A percentile compares a stretch with the other conserved stretches of the same genome.
phyloP scores from a whole-genome alignment of 53 echinoderm and acorn worm species.

The Echinometra lucunter region DNA sequence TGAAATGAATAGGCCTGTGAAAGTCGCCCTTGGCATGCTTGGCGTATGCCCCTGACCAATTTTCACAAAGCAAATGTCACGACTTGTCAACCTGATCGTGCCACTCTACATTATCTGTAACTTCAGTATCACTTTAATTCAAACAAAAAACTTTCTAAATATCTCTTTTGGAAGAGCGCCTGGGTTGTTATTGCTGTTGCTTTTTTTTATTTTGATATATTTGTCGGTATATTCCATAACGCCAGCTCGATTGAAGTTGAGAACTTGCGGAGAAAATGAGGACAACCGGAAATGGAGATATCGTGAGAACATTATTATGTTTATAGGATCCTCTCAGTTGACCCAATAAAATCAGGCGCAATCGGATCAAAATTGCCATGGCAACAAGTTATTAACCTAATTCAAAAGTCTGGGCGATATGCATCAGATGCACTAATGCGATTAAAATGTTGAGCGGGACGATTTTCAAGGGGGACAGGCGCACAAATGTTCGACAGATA shows the following conservation, averaged over 20 bases:
- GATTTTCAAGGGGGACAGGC: background rate
- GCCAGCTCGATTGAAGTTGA: conserved; percentile 31
- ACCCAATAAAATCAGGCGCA: conserved; percentile 61
- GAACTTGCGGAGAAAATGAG: conserved; percentile 19
- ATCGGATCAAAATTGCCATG: conserved; percentile 60
- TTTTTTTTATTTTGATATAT: no score
- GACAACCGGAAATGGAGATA: conserved; percentile 47
- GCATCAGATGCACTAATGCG: conserved; percentile 10
- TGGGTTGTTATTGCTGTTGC: conserved; percentile 19
- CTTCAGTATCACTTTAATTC: conserved; percentile 34
- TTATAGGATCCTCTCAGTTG: conserved; percentile 31
- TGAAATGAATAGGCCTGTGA: background rate
- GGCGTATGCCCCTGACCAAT: background rate
- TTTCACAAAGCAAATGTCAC: background rate
- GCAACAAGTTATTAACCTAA: conserved; percentile 63
- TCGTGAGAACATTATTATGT: conserved; percentile 58
- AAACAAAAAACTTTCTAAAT: conserved; percentile 21
- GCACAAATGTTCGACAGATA: background rate
- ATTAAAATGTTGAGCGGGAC: conserved; percentile 35
- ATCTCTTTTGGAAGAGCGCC: conserved; percentile 51
- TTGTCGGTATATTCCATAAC: background rate
- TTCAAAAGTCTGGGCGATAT: conserved; percentile 50
- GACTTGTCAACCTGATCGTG: background rate
- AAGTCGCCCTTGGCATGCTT: background rate
- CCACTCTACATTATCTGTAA: conserved; percentile 4